phyloP scores from a whole-genome alignment of 1,140 invertebrate genomes.

The Drosophila burlai region DNA sequence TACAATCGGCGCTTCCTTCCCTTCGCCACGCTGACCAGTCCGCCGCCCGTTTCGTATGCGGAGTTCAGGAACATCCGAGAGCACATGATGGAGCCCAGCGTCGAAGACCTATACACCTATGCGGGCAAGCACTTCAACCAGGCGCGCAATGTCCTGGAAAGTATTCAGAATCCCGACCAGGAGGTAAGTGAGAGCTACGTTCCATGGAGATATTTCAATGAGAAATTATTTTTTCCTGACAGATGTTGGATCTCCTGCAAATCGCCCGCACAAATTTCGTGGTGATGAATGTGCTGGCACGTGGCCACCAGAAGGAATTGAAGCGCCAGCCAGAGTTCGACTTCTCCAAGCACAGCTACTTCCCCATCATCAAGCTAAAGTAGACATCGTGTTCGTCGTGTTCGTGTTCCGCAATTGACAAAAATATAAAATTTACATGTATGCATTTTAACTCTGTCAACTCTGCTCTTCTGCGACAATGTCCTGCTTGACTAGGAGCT shows the following conservation, averaged over 20 bases:
- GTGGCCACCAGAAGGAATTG: conserved; percentile 95
- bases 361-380: conserved; percentile 94
- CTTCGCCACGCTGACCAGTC: conserved; percentile 93
- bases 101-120: conserved; percentile 89
- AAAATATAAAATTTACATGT: conserved; percentile 67
- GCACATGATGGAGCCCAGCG: conserved; percentile 73
- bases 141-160: conserved; percentile 93
- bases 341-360: conserved; percentile 94
- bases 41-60: conserved; percentile 94
- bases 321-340: conserved; percentile 94
- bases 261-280: conserved; percentile 98
- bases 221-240: conserved; percentile 57
- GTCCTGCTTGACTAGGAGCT: conserved; percentile 96
- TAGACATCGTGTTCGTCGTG: conserved; percentile 21
- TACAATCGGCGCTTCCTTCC: conserved; percentile 97
- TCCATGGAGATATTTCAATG: neutral
- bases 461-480: conserved; percentile 82
- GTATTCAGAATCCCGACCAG: conserved; percentile 90
- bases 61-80: conserved; percentile 91
- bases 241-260: conserved; percentile 94
- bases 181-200: conserved; percentile 88
- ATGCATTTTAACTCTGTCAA: conserved; percentile 38
- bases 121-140: conserved; percentile 97
- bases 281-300: conserved; percentile 95
- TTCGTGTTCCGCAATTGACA: conserved; percentile 56